Percentiles rank a stretch among this genome's conserved stretches.
Conservation (phyloP, 2,113 vertebrate species). For the Ornithorhynchus anatinus region DNA sequence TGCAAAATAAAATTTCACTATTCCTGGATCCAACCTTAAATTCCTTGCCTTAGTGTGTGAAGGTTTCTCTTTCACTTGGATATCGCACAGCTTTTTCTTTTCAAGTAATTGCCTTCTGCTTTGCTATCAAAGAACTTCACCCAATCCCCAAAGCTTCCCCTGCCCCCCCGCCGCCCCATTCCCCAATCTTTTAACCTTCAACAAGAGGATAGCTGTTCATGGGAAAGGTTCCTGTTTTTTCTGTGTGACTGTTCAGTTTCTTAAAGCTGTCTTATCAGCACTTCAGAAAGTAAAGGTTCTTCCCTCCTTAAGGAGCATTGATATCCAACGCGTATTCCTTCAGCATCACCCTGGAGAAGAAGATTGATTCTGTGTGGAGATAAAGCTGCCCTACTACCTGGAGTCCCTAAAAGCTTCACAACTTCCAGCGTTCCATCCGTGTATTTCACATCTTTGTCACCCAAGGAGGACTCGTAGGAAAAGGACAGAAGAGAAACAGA, state of each 20-base stretch:
- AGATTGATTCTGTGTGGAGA: slow-evolving; percentile 57
- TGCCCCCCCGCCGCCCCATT: slow-evolving; percentile 43
- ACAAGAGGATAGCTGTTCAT: slow-evolving; percentile 23
- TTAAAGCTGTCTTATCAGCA: slow-evolving; percentile 35
- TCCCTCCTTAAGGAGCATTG: slow-evolving; percentile 1
- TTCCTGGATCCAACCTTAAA: no score
- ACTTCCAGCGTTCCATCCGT: background rate
- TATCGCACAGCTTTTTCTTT: no score
- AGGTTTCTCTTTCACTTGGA: no score
- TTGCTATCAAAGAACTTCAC: no score
- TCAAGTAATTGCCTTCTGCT: no score
- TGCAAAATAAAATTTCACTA: no score
- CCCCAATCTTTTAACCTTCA: slow-evolving; percentile 40
- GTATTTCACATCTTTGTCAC: background rate
- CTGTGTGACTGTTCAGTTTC: slow-evolving; percentile 27
- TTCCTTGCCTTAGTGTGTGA: no score
- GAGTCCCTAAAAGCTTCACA: slow-evolving; percentile 20
- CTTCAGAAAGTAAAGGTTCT: slow-evolving; percentile 42
- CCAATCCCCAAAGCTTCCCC: no score
- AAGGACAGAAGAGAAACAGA: no score
- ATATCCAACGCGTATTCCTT: background rate
- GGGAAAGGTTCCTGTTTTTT: slow-evolving; percentile 34
- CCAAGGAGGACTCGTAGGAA: background rate
- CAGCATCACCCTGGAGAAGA: background rate
- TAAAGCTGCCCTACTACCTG: slow-evolving; percentile 23